Conservation (phyloP, 2,113 vertebrate genomes). For the Microtus oregoni region DNA sequence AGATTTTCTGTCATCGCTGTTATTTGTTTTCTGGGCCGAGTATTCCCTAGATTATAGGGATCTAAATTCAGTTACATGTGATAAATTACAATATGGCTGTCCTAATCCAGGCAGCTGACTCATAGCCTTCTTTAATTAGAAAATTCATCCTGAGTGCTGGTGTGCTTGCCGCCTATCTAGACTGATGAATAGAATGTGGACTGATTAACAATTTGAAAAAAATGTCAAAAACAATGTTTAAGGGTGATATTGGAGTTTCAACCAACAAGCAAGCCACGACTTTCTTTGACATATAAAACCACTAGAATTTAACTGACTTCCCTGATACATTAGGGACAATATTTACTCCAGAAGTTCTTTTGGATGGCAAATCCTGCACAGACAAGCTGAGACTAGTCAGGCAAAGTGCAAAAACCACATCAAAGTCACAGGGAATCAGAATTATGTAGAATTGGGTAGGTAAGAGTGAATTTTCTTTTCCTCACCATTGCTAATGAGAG, state of each 20-base stretch:
- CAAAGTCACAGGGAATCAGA: neutral
- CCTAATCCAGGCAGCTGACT: neutral
- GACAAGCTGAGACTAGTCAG: neutral
- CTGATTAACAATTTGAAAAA: neutral
- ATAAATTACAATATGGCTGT: neutral
- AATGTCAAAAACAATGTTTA: neutral
- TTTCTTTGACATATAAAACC: neutral
- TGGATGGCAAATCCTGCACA: neutral
- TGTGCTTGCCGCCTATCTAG: neutral
- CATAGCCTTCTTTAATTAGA: neutral
- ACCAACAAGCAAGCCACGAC: neutral
- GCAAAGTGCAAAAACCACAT: neutral
- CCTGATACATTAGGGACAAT: neutral
- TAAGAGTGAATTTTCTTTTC: neutral
- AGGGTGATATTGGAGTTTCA: neutral
- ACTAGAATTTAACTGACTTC: neutral
- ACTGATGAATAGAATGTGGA: neutral
- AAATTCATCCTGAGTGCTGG: neutral
- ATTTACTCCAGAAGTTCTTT: neutral
- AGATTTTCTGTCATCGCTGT: neutral
- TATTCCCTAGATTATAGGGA: slow-evolving; percentile 3
- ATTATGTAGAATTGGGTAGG: neutral
- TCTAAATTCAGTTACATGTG: neutral
- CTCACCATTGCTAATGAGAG: neutral
- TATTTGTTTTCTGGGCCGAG: neutral